These are phyloP conservation scores for Cygnus buccinator DNA, from an alignment of 2,113 vertebrate species.

Conservation along the genomic window DNA sequence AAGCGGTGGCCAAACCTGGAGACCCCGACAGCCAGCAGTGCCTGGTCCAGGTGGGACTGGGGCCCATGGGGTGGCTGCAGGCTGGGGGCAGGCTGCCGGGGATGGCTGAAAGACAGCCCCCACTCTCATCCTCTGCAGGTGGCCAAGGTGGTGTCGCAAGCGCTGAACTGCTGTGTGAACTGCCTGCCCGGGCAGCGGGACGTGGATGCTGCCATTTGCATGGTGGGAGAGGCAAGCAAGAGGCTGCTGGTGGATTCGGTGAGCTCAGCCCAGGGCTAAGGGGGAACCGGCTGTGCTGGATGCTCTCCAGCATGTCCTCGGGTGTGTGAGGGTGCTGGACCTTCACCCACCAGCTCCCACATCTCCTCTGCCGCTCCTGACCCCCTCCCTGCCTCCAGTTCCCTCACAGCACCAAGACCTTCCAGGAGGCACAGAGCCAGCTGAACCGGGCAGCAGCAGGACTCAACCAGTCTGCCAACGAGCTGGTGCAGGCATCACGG, in stretches of 20 bases:
- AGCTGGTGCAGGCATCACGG: constrained; percentile 92
- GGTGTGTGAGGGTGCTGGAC: neutral
- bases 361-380: neutral
- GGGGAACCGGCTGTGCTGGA: neutral
- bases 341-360: neutral
- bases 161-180: constrained; percentile 92
- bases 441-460: constrained; percentile 90
- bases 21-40: constrained; percentile 94
- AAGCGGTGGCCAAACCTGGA: constrained; percentile 88
- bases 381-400: constrained; percentile 77
- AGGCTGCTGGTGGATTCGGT: constrained; percentile 88
- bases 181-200: constrained; percentile 95
- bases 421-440: constrained; percentile 93
- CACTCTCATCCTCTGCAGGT: constrained; percentile 77
- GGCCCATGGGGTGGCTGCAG: neutral
- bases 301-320: neutral
- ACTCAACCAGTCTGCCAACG: constrained; percentile 96
- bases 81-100: neutral
- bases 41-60: constrained; percentile 86
- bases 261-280: neutral
- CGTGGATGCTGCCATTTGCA: constrained; percentile 92
- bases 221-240: constrained; percentile 95
- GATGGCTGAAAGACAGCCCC: neutral
- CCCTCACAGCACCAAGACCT: constrained; percentile 90
- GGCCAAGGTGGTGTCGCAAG: constrained; percentile 94